Conservation (phyloP, 1,140 invertebrate species). For the Trissolcus basalis region DNA sequence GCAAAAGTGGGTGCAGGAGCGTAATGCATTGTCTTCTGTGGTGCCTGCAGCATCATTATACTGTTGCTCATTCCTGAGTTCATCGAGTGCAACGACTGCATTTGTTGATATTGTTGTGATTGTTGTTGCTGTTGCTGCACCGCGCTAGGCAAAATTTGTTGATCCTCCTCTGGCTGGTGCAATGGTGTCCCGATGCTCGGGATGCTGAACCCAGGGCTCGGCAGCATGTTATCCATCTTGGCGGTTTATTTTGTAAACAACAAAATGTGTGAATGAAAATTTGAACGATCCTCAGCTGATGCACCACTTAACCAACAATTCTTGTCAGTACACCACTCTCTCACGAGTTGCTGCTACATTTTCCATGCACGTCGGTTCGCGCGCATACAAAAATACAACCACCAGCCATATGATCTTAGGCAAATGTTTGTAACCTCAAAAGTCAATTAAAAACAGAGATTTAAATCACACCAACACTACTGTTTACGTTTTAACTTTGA, state of each 20-base stretch:
- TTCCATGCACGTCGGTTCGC: no score
- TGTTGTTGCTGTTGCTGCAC: constrained; percentile 83
- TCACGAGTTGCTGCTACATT: no score
- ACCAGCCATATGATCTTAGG: no score
- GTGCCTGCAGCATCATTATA: constrained; percentile 78
- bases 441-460: no score
- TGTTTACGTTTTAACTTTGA: not conserved
- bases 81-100: constrained; percentile 79
- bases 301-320: not conserved
- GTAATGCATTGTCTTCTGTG: constrained; percentile 84
- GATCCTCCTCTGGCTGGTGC: constrained; percentile 94
- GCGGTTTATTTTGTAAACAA: not conserved
- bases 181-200: constrained; percentile 92
- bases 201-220: constrained; percentile 91
- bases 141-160: constrained; percentile 88
- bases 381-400: no score
- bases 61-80: constrained; percentile 73
- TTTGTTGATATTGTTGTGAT: constrained; percentile 68
- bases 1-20: constrained; percentile 80
- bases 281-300: not conserved
- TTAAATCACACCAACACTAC: no score
- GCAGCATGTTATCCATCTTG: constrained; percentile 91
- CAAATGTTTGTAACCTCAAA: no score
- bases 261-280: not conserved
- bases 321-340: no score